Conservation (phyloP, 2,113 vertebrate genomes). For the Puntigrus tetrazona region DNA sequence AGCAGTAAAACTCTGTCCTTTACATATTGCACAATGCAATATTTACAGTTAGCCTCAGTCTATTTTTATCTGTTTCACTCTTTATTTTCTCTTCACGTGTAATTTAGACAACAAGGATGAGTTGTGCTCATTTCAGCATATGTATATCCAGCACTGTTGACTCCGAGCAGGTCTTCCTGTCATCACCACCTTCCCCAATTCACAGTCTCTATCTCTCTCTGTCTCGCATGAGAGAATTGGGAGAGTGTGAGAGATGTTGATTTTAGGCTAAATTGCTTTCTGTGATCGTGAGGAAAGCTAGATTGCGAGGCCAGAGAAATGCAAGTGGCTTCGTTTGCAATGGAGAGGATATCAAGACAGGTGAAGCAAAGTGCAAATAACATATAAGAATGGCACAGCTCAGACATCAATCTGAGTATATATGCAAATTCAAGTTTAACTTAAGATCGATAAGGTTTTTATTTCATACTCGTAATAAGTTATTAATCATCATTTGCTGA, state of each 20-base stretch:
- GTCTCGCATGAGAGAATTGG: slow-evolving; percentile 39
- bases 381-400: not conserved
- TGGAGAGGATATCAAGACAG: not conserved
- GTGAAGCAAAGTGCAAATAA: slow-evolving; percentile 16
- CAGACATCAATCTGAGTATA: slow-evolving; percentile 8
- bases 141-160: slow-evolving; percentile 44
- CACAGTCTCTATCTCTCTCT: slow-evolving; percentile 59
- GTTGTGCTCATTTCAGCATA: slow-evolving; percentile 28
- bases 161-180: slow-evolving; percentile 48
- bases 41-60: not conserved
- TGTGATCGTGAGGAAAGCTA: slow-evolving; percentile 23
- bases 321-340: slow-evolving; percentile 18
- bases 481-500: slow-evolving; percentile 38
- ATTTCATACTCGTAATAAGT: not conserved
- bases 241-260: slow-evolving; percentile 23
- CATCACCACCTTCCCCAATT: slow-evolving; percentile 51
- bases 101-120: slow-evolving; percentile 26
- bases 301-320: slow-evolving; percentile 20
- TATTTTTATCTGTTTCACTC: not conserved
- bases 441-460: slow-evolving; percentile 13
- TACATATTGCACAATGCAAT: no score
- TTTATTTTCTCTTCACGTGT: not conserved
- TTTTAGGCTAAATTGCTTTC: slow-evolving; percentile 36
- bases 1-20: no score
- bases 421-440: slow-evolving; percentile 28